Evolutionary conservation across 2,113 vertebrate genomes (phyloP), one percentile per base, ranked within the genome.

Genomic region (Corythornis madagascariensis): DNA sequence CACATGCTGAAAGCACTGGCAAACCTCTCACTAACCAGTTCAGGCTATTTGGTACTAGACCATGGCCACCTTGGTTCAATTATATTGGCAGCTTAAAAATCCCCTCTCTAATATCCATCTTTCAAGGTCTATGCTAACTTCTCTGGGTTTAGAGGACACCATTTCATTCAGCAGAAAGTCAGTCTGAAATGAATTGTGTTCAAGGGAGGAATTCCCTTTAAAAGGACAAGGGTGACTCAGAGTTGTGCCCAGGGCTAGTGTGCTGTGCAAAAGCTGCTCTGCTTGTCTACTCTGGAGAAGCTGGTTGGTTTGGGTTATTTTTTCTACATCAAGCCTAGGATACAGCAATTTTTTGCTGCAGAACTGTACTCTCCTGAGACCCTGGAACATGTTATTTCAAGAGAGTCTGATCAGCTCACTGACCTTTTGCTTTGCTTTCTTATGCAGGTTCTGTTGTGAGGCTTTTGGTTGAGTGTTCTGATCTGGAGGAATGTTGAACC

Each of bases 401-500:
- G 50, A 90, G 50, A 76, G 43, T 17, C 24, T 53, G 56, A 88
- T 13, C 19, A 53, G 25, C 67, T 83, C 89, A 86, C 97, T 94
- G 53, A 98, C 97, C 97, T 97, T 84, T 53, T 95, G 89, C 53
- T 96, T 88, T 64, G 84, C 42, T 84, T 92, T 94, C 74, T 50
- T 82, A 92, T 7, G 21, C 14, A 28, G 70, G 53, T 83, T 90
- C 63, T 7, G 82, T 42, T 86, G 64, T 5, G 2, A 88, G 28
- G 33, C 90, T 93, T 96, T 97, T 93, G 89, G 93, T 5, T 97
- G 96, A 31, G 94, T 96, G 43, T 92, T 96, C 35, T 95, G 96
- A 93, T 98, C 98, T 42, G 95, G 97, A n/a, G 98, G 98, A 93
- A 99, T 99, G 96, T 99, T 99, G 96, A 98, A 99, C 83, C 99